Evolutionary conservation across 2,888 invertebrate genomes (phyloP), one percentile per base, ranked within the genome.

Genomic region (Leucophenga montana): DNA sequence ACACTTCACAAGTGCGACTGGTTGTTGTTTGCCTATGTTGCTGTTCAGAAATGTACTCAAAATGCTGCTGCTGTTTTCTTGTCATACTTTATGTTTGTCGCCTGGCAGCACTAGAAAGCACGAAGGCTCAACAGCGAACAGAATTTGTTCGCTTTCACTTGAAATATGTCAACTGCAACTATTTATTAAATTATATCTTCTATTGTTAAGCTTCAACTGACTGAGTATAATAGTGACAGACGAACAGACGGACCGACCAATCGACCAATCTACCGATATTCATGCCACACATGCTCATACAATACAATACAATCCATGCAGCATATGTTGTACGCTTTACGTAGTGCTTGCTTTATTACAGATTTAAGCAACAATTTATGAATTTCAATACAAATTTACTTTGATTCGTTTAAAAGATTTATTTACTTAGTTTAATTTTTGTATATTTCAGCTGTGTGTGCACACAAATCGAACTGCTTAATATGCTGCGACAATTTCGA

Each of bases 91-190:
- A 67, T 75, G 71, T 73, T 76, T 70, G 72, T 33, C 57, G 72
- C 14, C 57, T 16, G 72, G 73, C 71, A 72, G 66, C 31, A 39
- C 39, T 11, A 39, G 39, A 5, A 8, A 39, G 20, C 44, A 56
- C 11, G 39, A 5, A 50, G 50, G 8, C 75, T n/a, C n/a, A 57
- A 67, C 67, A 69, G 14, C 50, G 8, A 1, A 50, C 1, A 50
- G 13, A 50, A 66, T 69, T 22, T 66, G 46, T 70, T 77, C 67
- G 61, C 69, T 72, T 70, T 75, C 79, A 84, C 84, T 81, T 80
- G 83, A 81, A 81, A 82, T 82, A 80, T 81, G 81, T 81, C 81
- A 81, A 82, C 81, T 82, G 84, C 84, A 81, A 81, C 81, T 81
- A 81, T 81, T 84, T 81, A 81, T 84, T 81, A 81, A 81, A 81